Evolutionary conservation across 2,797 vertebrate genomes (phyloP), one percentile per base, ranked within the genome.

Genomic region (Poliocrania exsul): DNA sequence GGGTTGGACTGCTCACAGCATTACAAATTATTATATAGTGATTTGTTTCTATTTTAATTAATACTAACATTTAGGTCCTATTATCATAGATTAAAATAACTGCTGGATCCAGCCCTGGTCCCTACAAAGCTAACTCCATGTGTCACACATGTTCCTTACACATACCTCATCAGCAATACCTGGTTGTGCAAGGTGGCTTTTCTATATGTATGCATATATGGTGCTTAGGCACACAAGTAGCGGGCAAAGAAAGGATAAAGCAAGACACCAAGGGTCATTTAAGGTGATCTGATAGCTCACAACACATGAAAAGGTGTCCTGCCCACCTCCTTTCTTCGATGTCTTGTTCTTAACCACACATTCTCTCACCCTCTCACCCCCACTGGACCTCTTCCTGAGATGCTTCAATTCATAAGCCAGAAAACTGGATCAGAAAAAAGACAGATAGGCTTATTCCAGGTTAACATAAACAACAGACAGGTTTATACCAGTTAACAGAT

Each of bases 351-450:
- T n/a, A 86, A 28, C 1, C 16, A 81, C 31, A 24, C 14, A 42
- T 53, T 67, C 12, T 2, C 2, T 74, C 12, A 37, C 2, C 5
- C 0, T 2, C 3, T 18, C 10, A 18, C 38, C 17, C 53, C 35
- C 31, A 29, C 24, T 33, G 28, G 5, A 49, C 18, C 6, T 71
- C 33, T 88, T 67, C 19, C 31, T 81, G 46, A 56, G 49, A 46
- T 33, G 5, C 7, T 88, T 67, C n/a, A 49, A 71, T 40, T 60
- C 49, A 40, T 44, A 81, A 78, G 6, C 3, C 35, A 56, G 19
- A 60, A 83, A 79, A 29, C 1, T 40, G 60, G 3, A 4, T 23
- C 3, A 44, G 37, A 4, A 8, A 29, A 73, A 69, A 53, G 4
- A 5, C 35, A 62, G 1, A 11, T 3, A 15, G 4, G 11, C 53